A percentile compares a stretch with the other conserved stretches of the same genome.
These are phyloP conservation scores for Heteromyza rotundicornis DNA, from an alignment of 2,888 invertebrate genomes.

Conservation along the genomic window DNA sequence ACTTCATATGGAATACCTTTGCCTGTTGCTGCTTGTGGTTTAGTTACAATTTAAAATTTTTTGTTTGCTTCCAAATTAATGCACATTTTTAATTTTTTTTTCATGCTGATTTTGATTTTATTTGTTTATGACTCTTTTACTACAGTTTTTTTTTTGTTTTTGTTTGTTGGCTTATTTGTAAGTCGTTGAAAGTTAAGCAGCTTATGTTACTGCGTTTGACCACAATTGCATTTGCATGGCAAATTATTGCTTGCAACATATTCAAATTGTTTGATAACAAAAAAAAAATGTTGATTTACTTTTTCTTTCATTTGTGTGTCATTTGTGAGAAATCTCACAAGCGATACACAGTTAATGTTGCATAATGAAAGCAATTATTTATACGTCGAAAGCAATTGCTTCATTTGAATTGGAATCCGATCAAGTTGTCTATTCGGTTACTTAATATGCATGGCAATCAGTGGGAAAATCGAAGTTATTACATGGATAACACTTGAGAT, in stretches of 20 bases:
- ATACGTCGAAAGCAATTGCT: too few relatives aligned
- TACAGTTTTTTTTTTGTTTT: background rate
- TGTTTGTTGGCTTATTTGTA: background rate
- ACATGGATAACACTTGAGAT: too few relatives aligned
- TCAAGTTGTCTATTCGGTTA: too few relatives aligned
- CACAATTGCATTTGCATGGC: slow-evolving; percentile 15
- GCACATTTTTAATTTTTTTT: too few relatives aligned
- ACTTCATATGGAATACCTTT: too few relatives aligned
- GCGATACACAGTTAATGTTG: background rate
- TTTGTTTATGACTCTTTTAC: background rate
- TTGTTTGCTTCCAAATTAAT: slow-evolving; percentile 1
- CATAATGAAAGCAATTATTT: background rate
- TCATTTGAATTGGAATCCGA: too few relatives aligned
- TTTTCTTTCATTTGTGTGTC: background rate
- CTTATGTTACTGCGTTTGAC: background rate
- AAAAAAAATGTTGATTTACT: background rate
- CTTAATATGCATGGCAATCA: too few relatives aligned
- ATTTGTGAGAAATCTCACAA: background rate
- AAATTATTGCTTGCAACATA: slow-evolving; percentile 11
- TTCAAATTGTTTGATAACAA: slow-evolving; percentile 1
- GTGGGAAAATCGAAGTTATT: too few relatives aligned
- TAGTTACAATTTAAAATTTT: background rate
- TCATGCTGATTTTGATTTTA: background rate
- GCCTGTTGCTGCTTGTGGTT: background rate
- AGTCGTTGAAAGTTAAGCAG: background rate